These are phyloP conservation scores for Varanus salvator DNA, from an alignment of 2,113 vertebrate species.

Conservation along the genomic window DNA sequence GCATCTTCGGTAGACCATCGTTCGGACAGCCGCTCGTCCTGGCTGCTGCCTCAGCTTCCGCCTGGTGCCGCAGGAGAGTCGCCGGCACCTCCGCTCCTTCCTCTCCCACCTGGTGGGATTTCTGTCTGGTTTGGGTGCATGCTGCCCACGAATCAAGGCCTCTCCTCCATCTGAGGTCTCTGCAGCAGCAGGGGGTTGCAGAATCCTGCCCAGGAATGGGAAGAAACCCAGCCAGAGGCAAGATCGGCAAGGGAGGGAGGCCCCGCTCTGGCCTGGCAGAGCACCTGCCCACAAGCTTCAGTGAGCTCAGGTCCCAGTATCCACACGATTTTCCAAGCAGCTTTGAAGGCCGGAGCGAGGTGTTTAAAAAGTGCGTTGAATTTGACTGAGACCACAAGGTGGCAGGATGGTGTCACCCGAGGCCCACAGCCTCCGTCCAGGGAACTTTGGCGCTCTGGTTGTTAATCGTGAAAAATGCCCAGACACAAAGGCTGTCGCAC, in stretches of 20 bases:
- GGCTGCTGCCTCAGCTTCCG: too few relatives aligned
- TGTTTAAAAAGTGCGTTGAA: background rate
- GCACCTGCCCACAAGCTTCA: background rate
- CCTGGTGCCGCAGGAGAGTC: too few relatives aligned
- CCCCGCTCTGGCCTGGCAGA: background rate
- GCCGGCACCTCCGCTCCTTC: background rate
- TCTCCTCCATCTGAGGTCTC: background rate
- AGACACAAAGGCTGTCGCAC: background rate
- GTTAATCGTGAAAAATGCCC: background rate
- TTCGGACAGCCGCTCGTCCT: background rate
- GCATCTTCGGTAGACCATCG: background rate
- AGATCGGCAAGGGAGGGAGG: background rate
- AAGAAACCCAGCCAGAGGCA: background rate
- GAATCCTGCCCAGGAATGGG: too few relatives aligned
- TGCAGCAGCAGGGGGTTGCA: background rate
- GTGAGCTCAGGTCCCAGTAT: too few relatives aligned
- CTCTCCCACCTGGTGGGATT: background rate
- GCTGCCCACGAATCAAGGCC: background rate
- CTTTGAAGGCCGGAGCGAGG: too few relatives aligned
- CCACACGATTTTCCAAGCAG: background rate
- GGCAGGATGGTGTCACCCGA: background rate
- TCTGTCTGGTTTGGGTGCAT: background rate
- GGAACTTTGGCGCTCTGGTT: background rate
- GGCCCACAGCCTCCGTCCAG: too few relatives aligned
- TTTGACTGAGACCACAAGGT: slow-evolving; percentile 4